Conservation (phyloP, 2,797 vertebrate genomes). For the Cirrhinus mrigala region DNA sequence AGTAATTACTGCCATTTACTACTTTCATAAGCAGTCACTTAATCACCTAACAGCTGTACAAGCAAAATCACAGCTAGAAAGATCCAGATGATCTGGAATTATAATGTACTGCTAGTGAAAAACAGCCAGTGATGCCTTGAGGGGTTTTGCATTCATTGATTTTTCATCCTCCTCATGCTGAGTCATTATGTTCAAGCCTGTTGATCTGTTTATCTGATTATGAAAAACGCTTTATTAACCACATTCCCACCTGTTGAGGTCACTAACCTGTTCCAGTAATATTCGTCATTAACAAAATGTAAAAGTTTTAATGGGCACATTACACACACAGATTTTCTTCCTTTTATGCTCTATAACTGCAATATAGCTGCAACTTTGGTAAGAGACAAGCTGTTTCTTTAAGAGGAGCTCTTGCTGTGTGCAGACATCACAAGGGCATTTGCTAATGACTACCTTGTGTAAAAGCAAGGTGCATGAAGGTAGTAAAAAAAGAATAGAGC, state of each 20-base stretch:
- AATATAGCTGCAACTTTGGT: too few species aligned
- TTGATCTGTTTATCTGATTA: slow-evolving; percentile 14
- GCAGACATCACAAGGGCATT: slow-evolving; percentile 43
- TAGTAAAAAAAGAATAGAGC: background rate
- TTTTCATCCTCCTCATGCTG: slow-evolving; percentile 21
- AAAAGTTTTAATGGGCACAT: background rate
- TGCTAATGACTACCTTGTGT: slow-evolving; percentile 36
- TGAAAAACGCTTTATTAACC: background rate
- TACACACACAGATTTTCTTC: background rate
- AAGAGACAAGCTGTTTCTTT: slow-evolving; percentile 33
- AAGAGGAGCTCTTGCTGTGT: slow-evolving; percentile 22
- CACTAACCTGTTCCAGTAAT: background rate
- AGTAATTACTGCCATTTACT: slow-evolving; percentile 56
- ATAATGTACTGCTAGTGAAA: background rate
- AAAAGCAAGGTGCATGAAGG: background rate
- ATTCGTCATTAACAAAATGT: background rate
- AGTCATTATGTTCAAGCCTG: slow-evolving; percentile 17
- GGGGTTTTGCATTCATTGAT: slow-evolving; percentile 19
- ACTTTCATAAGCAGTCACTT: slow-evolving; percentile 34
- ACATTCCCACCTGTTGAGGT: background rate
- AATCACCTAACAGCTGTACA: slow-evolving; percentile 5
- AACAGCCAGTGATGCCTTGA: slow-evolving; percentile 12
- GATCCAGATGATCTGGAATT: slow-evolving; percentile 12
- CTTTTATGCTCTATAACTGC: background rate
- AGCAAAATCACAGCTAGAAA: slow-evolving; percentile 14